Conservation (phyloP, 1,140 invertebrate genomes). For the Brachionus asplanchnoidis region DNA sequence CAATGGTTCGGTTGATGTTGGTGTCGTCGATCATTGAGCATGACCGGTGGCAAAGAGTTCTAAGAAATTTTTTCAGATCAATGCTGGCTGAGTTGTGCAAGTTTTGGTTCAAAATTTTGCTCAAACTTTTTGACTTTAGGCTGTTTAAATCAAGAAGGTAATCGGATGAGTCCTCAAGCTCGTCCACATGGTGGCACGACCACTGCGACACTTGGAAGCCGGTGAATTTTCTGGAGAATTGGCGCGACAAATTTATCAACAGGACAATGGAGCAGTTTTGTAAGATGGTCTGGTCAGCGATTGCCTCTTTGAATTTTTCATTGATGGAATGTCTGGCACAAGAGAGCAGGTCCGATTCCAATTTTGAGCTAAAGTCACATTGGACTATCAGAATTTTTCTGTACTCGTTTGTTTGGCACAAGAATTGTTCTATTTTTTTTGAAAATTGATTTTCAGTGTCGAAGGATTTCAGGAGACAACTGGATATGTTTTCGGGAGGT, state of each 20-base stretch:
- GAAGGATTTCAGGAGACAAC: slow-evolving; percentile 41
- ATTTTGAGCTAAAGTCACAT: slow-evolving; percentile 49
- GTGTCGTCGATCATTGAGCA: slow-evolving; percentile 35
- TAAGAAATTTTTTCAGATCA: not conserved
- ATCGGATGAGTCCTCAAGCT: not conserved
- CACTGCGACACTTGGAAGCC: slow-evolving; percentile 46
- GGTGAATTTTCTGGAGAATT: slow-evolving; percentile 47
- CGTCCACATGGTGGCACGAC: slow-evolving; percentile 27
- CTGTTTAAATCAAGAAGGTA: not conserved
- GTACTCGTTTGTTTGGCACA: not conserved
- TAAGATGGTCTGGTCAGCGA: slow-evolving; percentile 35
- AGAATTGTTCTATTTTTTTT: slow-evolving; percentile 38
- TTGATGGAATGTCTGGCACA: slow-evolving; percentile 47
- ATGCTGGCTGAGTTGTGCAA: not conserved
- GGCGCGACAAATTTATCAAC: slow-evolving; percentile 49
- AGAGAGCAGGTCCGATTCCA: slow-evolving; percentile 47
- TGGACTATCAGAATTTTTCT: slow-evolving; percentile 49
- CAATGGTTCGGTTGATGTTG: slow-evolving; percentile 6
- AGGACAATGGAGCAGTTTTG: slow-evolving; percentile 43
- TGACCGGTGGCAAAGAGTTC: not conserved
- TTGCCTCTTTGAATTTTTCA: not conserved
- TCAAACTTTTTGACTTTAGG: not conserved
- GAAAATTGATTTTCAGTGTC: slow-evolving; percentile 45
- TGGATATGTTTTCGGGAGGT: not conserved
- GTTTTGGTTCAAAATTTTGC: not conserved